Evolutionary conservation across 1,140 invertebrate species (phyloP).

Genomic region (Marisa cornuarietis): DNA sequence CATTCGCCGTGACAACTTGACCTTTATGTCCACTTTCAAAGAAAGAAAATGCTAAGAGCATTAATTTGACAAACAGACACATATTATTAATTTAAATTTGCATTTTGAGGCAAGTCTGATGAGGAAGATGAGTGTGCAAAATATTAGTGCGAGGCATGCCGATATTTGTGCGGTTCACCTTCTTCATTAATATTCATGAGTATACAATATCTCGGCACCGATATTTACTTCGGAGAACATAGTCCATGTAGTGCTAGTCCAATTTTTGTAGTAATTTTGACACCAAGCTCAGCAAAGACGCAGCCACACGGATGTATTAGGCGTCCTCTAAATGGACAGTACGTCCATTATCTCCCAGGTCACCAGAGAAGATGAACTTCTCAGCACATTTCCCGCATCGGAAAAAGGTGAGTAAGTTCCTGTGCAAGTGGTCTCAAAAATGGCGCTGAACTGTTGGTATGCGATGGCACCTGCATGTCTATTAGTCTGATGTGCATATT

Average conservation of each 20-base stretch:
- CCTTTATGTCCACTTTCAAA: background rate
- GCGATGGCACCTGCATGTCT: constrained; percentile 23
- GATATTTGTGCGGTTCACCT: constrained; percentile 32
- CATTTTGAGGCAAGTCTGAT: too few relatives aligned
- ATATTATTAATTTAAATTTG: too few relatives aligned
- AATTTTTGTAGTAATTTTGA: constrained; percentile 37
- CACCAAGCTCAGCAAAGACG: constrained; percentile 46
- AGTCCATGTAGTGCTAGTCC: constrained; percentile 40
- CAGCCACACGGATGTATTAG: constrained; percentile 50
- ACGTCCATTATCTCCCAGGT: constrained; percentile 98
- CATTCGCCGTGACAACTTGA: background rate
- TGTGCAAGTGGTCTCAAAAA: constrained; percentile 40
- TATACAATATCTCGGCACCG: constrained; percentile 34
- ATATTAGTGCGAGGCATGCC: background rate
- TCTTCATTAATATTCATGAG: constrained; percentile 53
- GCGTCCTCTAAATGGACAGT: constrained; percentile 87
- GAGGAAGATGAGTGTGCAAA: background rate
- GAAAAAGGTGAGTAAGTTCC: constrained; percentile 90
- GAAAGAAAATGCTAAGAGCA: background rate
- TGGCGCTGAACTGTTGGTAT: constrained; percentile 40
- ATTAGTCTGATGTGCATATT: background rate
- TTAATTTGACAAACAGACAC: background rate
- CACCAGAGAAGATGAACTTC: constrained; percentile 94
- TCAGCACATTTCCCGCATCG: constrained; percentile 84
- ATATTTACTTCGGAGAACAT: constrained; percentile 42